These are phyloP conservation scores for Papilio dardanus DNA, from an alignment of 1,140 invertebrate genomes.

Conservation along the genomic window DNA sequence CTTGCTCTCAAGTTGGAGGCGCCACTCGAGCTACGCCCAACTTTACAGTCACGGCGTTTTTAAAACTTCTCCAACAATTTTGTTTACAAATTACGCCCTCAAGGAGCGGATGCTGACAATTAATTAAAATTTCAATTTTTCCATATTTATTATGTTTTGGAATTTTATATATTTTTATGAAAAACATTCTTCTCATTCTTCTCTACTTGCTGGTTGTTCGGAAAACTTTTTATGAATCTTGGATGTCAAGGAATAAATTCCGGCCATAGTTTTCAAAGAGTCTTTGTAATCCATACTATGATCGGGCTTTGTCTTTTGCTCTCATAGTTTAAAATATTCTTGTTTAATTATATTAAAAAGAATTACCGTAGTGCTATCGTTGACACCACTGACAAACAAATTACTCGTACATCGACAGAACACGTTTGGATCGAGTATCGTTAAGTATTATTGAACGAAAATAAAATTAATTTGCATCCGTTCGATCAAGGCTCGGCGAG, in stretches of 20 bases:
- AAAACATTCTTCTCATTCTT: neutral
- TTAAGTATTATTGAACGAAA: constrained; percentile 35
- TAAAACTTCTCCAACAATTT: neutral
- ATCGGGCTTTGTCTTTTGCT: neutral
- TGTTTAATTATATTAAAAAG: neutral
- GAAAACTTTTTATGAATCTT: neutral
- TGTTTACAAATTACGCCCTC: neutral
- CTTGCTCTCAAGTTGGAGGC: constrained; percentile 44
- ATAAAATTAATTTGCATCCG: constrained; percentile 40
- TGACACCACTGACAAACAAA: constrained; percentile 4
- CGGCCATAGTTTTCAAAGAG: neutral
- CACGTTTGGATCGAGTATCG: constrained; percentile 34
- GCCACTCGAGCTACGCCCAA: constrained; percentile 38
- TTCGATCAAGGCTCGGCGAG: constrained; percentile 29
- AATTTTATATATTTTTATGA: neutral
- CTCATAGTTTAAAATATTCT: neutral
- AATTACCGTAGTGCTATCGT: neutral
- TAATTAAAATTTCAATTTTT: constrained; percentile 16
- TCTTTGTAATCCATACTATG: neutral
- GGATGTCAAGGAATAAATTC: neutral
- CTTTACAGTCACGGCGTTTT: constrained; percentile 15
- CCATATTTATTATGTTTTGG: neutral
- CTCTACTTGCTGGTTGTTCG: neutral
- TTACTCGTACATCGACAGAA: constrained; percentile 1
- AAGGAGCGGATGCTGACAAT: neutral